Conservation (phyloP, 2,888 invertebrate genomes). For the Acanthosepion lycidas region DNA sequence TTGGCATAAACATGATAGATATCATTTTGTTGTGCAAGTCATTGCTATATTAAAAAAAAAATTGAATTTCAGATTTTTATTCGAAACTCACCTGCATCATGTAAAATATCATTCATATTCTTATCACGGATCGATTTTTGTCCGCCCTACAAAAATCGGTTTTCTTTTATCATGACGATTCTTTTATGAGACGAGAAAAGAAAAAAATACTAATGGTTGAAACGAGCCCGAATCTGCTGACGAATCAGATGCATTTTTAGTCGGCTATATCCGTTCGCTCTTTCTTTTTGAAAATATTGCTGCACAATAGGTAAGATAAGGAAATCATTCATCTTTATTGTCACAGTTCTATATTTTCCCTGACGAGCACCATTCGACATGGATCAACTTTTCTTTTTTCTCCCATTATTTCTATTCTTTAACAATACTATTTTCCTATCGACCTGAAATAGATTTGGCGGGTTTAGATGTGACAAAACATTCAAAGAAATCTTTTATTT, state of each 20-base stretch:
- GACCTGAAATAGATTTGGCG: neutral
- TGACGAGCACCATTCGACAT: neutral
- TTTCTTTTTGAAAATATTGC: neutral
- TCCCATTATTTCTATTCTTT: neutral
- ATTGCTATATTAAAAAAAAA: too few species aligned
- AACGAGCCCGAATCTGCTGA: neutral
- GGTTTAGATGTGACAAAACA: neutral
- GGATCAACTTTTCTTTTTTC: neutral
- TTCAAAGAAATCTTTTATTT: neutral
- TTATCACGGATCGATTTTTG: too few species aligned
- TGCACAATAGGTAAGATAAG: neutral
- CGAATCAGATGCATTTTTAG: neutral
- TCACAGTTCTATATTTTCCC: conserved; percentile 17
- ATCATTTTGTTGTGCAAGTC: too few species aligned
- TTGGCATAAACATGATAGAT: too few species aligned
- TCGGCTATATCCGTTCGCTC: neutral
- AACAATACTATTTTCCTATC: neutral
- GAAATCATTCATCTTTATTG: conserved; percentile 2
- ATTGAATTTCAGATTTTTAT: too few species aligned
- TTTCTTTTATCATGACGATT: too few species aligned
- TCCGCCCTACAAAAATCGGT: too few species aligned
- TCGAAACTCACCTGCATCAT: too few species aligned
- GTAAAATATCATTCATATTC: too few species aligned
- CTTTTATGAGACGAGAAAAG: too few species aligned
- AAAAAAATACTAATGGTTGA: neutral